Percentiles rank a stretch among this genome's conserved stretches.
These are phyloP conservation scores for Chaetodon auriga DNA, from an alignment of 2,113 vertebrate species.

Conservation along the genomic window DNA sequence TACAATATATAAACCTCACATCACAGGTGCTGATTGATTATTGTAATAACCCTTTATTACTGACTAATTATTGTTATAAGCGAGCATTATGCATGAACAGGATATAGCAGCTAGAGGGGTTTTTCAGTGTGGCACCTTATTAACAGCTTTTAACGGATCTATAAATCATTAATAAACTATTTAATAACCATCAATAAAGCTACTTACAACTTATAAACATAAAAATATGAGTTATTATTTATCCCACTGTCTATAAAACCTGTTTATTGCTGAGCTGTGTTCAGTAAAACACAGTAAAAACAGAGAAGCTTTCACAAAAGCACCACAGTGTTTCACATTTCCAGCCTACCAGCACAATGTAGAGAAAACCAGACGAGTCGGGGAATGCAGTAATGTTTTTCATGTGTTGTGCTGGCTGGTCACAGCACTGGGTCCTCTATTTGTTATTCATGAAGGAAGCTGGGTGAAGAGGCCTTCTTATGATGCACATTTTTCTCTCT, in stretches of 20 bases:
- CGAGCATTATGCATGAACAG: background rate
- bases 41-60: background rate
- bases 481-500: slow-evolving; percentile 75
- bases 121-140: background rate
- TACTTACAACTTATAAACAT: background rate
- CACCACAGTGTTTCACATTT: slow-evolving; percentile 50
- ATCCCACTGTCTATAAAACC: slow-evolving; percentile 22
- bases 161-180: background rate
- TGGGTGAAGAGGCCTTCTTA: slow-evolving; percentile 82
- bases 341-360: slow-evolving; percentile 53
- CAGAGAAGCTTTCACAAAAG: slow-evolving; percentile 32
- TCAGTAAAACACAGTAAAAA: slow-evolving; percentile 39
- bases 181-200: background rate
- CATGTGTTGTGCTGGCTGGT: slow-evolving; percentile 82
- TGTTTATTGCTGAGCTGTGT: slow-evolving; percentile 2
- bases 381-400: slow-evolving; percentile 83
- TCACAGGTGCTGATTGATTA: background rate
- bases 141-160: background rate
- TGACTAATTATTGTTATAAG: background rate
- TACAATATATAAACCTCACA: background rate
- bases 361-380: slow-evolving; percentile 69
- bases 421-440: slow-evolving; percentile 75
- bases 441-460: slow-evolving; percentile 87
- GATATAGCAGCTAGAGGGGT: background rate
- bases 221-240: background rate